Conservation (phyloP, 2,888 invertebrate genomes). For the Limenitis camilla region DNA sequence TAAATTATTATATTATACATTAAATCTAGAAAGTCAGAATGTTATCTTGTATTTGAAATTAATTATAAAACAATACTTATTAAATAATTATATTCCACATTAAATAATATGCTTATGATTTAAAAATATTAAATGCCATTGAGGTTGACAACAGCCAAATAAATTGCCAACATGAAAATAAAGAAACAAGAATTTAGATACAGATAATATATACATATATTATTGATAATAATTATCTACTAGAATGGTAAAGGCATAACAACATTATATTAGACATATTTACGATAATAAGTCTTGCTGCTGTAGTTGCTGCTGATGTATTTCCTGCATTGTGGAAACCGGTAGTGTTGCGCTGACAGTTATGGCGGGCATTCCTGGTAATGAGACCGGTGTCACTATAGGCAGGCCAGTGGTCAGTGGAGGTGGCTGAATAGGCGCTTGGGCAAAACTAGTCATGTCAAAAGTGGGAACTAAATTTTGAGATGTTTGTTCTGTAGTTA, state of each 20-base stretch:
- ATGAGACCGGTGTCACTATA: conserved; percentile 79
- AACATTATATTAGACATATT: conserved; percentile 15
- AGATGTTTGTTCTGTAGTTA: conserved; percentile 31
- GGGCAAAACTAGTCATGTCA: conserved; percentile 58
- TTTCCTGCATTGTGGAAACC: conserved; percentile 74
- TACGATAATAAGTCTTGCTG: conserved; percentile 64
- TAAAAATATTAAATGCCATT: conserved; percentile 21
- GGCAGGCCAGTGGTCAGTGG: conserved; percentile 53
- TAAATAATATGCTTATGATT: conserved; percentile 2
- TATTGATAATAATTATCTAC: conserved; percentile 7
- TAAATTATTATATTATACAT: too few relatives aligned
- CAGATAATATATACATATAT: conserved; percentile 10
- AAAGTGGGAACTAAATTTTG: conserved; percentile 58
- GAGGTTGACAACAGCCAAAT: conserved; percentile 14
- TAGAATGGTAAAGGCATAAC: conserved; percentile 7
- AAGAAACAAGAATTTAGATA: conserved; percentile 1
- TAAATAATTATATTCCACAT: background rate
- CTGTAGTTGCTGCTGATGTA: conserved; percentile 63
- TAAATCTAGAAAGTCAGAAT: background rate
- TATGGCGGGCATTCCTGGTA: conserved; percentile 87
- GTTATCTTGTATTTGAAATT: background rate
- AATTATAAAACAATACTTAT: background rate
- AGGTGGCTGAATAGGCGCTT: conserved; percentile 50
- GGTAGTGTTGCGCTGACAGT: conserved; percentile 84
- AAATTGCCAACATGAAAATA: background rate